These are phyloP conservation scores for Oncorhynchus kisutch DNA, from an alignment of 2,113 vertebrate genomes.

Conservation along the genomic window DNA sequence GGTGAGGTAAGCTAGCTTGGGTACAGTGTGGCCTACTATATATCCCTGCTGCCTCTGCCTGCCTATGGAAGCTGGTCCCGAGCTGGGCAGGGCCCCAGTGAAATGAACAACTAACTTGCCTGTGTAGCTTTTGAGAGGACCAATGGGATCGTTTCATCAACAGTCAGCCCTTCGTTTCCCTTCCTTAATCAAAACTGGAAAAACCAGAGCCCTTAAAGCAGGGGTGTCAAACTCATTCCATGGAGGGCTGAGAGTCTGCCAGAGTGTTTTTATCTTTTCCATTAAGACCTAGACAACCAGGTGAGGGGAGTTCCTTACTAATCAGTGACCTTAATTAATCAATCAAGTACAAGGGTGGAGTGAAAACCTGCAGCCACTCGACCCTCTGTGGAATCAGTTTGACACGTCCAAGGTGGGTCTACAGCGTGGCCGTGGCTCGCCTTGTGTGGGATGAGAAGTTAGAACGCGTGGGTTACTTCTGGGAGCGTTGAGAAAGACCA, in stretches of 20 bases:
- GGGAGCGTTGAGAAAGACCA: background rate
- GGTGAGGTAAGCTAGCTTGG: background rate
- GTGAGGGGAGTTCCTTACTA: too few relatives aligned
- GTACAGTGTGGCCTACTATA: background rate
- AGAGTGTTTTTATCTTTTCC: too few relatives aligned
- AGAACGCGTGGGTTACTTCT: background rate
- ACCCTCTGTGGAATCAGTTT: too few relatives aligned
- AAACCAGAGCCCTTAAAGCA: constrained; percentile 28
- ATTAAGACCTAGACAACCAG: too few relatives aligned
- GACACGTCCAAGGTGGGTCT: background rate
- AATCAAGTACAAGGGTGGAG: too few relatives aligned
- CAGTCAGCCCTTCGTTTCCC: background rate
- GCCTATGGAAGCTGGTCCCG: too few relatives aligned
- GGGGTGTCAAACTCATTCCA: too few relatives aligned
- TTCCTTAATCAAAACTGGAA: constrained; percentile 19
- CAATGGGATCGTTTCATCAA: constrained; percentile 33
- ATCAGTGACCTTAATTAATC: too few relatives aligned
- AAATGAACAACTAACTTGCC: constrained; percentile 16
- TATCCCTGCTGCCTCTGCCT: too few relatives aligned
- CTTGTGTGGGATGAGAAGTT: background rate
- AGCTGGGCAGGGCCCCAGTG: constrained; percentile 13
- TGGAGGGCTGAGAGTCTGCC: too few relatives aligned
- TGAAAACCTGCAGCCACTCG: too few relatives aligned
- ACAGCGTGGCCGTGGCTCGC: background rate
- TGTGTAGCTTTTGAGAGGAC: constrained; percentile 30